A percentile compares a stretch with the other conserved stretches of the same genome.
Evolutionary conservation across 1,140 invertebrate genomes (phyloP).

Genomic region (Drosophila pallidifrons): DNA sequence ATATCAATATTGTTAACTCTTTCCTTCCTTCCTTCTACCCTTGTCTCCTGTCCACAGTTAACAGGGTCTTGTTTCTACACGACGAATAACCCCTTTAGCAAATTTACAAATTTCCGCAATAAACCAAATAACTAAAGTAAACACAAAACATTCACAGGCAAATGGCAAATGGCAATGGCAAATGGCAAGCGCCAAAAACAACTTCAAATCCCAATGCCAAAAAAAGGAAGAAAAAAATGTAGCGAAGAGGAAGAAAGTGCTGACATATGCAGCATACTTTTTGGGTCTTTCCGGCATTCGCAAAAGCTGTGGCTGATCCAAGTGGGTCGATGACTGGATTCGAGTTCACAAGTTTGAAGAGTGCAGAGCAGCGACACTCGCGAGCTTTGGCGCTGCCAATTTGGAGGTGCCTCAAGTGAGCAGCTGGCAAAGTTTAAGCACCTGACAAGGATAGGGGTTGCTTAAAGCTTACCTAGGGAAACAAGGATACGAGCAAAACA

Average conservation of each 20-base stretch:
- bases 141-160: slow-evolving; percentile 65
- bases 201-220: slow-evolving; percentile 67
- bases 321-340: slow-evolving; percentile 62
- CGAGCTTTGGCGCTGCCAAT: slow-evolving; percentile 49
- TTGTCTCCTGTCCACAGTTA: not conserved
- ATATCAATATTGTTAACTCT: slow-evolving; percentile 12
- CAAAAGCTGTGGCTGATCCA: slow-evolving; percentile 50
- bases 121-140: slow-evolving; percentile 78
- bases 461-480: slow-evolving; percentile 39
- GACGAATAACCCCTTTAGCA: slow-evolving; percentile 65
- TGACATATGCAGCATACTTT: slow-evolving; percentile 70
- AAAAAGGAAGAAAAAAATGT: not conserved
- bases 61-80: slow-evolving; percentile 7
- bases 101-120: slow-evolving; percentile 82
- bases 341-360: slow-evolving; percentile 69
- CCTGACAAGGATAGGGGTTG: slow-evolving; percentile 23
- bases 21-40: not conserved
- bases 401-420: slow-evolving; percentile 65
- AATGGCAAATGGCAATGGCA: slow-evolving; percentile 41
- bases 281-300: slow-evolving; percentile 32
- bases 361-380: slow-evolving; percentile 43
- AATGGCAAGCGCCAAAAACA: slow-evolving; percentile 46
- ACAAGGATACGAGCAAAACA: slow-evolving; percentile 15
- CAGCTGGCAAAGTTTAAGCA: slow-evolving; percentile 52
- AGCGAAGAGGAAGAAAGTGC: slow-evolving; percentile 53